A percentile compares a stretch with the other conserved stretches of the same genome.
Evolutionary conservation across 2,113 vertebrate species (phyloP).

Genomic region (Dicaeum eximium): DNA sequence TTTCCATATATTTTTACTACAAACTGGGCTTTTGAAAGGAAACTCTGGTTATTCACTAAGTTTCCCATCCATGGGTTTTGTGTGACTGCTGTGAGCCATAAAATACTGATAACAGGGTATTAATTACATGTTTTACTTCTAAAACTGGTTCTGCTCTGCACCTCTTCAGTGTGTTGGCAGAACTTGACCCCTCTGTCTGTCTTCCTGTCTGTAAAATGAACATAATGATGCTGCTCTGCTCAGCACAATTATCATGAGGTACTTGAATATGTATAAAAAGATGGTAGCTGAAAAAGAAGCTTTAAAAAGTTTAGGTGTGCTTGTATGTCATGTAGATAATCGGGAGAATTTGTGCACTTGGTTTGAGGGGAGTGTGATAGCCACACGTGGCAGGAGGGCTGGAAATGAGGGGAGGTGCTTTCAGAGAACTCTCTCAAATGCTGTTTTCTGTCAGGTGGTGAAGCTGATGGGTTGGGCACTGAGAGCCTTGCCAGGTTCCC

Average conservation of each 20-base stretch:
- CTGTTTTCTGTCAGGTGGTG: not conserved
- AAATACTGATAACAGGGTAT: not conserved
- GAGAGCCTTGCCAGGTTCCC: not conserved
- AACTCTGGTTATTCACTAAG: not conserved
- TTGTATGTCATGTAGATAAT: not conserved
- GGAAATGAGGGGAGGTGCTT: not conserved
- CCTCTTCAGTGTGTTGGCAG: not conserved
- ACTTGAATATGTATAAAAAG: not conserved
- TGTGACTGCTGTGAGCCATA: not conserved
- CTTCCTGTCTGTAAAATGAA: not conserved
- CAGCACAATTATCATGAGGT: not conserved
- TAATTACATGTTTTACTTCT: not conserved
- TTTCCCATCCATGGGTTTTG: not conserved
- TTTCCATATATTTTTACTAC: not conserved
- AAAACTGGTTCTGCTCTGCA: not conserved
- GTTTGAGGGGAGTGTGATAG: not conserved
- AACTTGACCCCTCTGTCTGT: not conserved
- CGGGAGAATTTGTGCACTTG: not conserved
- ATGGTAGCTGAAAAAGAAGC: not conserved
- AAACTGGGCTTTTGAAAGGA: not conserved
- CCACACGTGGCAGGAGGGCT: not conserved
- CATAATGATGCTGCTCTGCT: not conserved
- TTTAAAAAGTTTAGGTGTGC: not conserved
- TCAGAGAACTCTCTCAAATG: not conserved
- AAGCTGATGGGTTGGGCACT: not conserved